Conservation (phyloP, 2,113 vertebrate genomes). For the Ramphastos sulfuratus region DNA sequence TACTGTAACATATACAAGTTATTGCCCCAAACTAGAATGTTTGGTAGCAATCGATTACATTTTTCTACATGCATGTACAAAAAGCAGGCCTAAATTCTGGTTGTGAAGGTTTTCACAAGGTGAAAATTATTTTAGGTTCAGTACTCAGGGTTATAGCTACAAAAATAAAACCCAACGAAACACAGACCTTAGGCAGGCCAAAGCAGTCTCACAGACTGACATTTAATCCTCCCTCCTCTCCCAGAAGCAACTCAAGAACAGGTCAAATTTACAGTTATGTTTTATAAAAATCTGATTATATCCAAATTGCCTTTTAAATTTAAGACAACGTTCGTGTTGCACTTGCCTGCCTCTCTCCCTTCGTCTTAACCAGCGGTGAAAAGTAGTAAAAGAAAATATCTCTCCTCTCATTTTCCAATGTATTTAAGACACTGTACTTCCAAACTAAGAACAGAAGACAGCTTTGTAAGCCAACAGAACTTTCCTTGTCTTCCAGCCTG, state of each 20-base stretch:
- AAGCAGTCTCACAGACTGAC: background rate
- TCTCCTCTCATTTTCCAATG: constrained; percentile 19
- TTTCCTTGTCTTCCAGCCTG: constrained; percentile 37
- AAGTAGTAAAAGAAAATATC: background rate
- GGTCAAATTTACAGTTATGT: background rate
- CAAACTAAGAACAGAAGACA: constrained; percentile 34
- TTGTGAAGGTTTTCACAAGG: background rate
- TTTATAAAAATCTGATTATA: constrained; percentile 29
- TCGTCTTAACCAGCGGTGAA: background rate
- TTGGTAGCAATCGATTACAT: background rate
- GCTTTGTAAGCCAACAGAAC: constrained; percentile 63
- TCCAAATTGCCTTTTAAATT: background rate
- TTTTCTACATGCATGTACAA: background rate
- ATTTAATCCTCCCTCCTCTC: background rate
- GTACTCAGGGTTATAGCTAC: background rate
- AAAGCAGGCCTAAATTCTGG: background rate
- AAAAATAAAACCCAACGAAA: background rate
- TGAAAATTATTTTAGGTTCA: background rate
- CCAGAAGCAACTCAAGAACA: background rate
- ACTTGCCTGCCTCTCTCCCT: background rate
- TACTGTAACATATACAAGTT: background rate
- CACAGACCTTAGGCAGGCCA: background rate
- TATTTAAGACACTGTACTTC: background rate
- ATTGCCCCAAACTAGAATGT: background rate
- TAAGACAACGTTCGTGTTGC: background rate